phyloP scores from a whole-genome alignment of 2,113 vertebrate species.

The Urocynchramus pylzowi region DNA sequence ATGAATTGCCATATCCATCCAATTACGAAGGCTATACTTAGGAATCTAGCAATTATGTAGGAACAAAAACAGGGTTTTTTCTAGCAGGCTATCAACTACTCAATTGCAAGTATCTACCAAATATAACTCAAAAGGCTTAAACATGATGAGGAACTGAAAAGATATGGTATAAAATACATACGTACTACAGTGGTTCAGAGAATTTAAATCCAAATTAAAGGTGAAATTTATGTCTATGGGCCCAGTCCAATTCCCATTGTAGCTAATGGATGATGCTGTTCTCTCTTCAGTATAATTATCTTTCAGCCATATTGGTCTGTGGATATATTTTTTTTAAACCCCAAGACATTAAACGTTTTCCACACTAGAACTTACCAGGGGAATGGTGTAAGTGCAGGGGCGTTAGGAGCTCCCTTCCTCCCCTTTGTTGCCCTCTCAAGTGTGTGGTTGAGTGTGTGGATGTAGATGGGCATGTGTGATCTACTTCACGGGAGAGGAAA shows the following conservation, averaged over 20 bases:
- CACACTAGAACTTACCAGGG: neutral
- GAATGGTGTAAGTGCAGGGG: neutral
- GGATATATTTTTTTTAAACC: neutral
- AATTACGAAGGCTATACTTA: neutral
- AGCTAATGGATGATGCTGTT: neutral
- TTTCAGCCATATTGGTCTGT: neutral
- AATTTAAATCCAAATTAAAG: neutral
- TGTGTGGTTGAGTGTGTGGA: neutral
- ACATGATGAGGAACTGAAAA: neutral
- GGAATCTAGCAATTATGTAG: neutral
- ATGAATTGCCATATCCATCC: neutral
- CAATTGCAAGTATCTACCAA: neutral
- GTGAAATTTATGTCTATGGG: neutral
- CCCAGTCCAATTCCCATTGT: neutral
- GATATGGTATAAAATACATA: neutral
- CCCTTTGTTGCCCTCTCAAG: neutral
- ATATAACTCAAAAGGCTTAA: conserved; percentile 18
- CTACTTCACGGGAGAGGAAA: neutral
- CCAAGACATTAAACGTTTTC: neutral
- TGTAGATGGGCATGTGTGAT: fast-evolving
- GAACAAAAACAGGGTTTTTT: neutral
- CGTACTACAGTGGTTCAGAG: neutral
- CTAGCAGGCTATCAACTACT: neutral
- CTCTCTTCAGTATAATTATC: neutral
- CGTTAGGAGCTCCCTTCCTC: neutral